Evolutionary conservation across 2,797 vertebrate genomes (phyloP), one percentile per base, ranked within the genome.

Genomic region (Amniataba percoides): DNA sequence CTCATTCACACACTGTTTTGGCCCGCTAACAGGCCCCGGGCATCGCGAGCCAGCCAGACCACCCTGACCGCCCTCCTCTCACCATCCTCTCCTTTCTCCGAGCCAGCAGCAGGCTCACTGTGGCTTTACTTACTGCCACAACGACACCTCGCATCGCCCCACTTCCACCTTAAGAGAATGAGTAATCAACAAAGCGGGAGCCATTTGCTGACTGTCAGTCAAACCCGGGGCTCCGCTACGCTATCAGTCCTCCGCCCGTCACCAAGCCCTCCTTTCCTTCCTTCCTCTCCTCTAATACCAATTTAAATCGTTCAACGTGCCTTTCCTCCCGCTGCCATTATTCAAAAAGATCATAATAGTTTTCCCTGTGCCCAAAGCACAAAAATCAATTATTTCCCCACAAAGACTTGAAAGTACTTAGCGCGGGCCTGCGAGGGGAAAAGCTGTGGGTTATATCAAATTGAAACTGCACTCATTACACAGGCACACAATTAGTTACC

Each of bases 381-480:
- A 99, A 99, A 99, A 99, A 99, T 99, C 98, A 99, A 99, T 99
- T 99, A 99, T 99, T 99, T 99, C 97, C 96, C 97, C 97, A 99
- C 98, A 99, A 99, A 99, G 98, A 99, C 98, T 99, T 99, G 98
- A 99, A 99, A 99, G 98, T 99, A 99, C 98, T 99, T 99, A 99
- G 97, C 96, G 96, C 96, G 86, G 96, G 97, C 95, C 97, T 96
- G 97, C 96, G 96, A 97, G 97, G 97, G 97, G 97, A 98, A 96
- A 98, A 98, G 98, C 98, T 97, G 96, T 97, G 97, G 97, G 97
- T 99, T 98, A 99, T 98, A 99, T 99, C 98, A 98, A 99, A 99
- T 99, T 99, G 98, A 99, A 99, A 99, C 98, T 97, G 97, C 97
- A 99, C 98, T 99, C 98, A 99, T 99, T 99, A 99, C 98, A 99